Conservation (phyloP, 2,797 vertebrate species). For the Crypturellus tataupa region DNA sequence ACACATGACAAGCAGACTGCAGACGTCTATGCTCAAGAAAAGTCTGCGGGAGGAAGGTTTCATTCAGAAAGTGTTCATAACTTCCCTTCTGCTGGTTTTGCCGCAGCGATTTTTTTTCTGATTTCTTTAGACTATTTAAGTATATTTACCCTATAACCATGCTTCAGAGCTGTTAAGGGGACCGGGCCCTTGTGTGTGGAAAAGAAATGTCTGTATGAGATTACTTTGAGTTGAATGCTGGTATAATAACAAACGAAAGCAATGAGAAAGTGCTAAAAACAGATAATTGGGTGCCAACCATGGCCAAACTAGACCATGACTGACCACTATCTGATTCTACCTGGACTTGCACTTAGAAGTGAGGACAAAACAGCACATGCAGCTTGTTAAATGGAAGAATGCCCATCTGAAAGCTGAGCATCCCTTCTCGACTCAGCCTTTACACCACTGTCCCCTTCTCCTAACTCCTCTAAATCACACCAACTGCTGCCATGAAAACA, state of each 20-base stretch:
- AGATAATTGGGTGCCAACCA: background rate
- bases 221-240: background rate
- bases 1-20: slow-evolving; percentile 17
- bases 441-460: background rate
- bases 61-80: background rate
- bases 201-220: background rate
- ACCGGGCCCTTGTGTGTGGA: background rate
- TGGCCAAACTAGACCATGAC: background rate
- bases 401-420: background rate
- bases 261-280: background rate
- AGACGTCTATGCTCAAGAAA: slow-evolving; percentile 33
- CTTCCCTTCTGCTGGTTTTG: slow-evolving; percentile 36
- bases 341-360: background rate
- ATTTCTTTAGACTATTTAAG: slow-evolving; percentile 1
- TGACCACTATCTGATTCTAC: background rate
- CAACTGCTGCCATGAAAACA: background rate
- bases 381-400: background rate
- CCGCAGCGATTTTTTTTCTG: background rate
- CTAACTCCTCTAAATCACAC: background rate
- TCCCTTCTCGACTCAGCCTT: background rate
- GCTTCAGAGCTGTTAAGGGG: background rate
- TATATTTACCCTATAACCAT: background rate
- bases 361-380: background rate
- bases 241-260: background rate
- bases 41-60: background rate